Conservation (phyloP, 2,113 vertebrate genomes). For the Ibidorhyncha struthersii region DNA sequence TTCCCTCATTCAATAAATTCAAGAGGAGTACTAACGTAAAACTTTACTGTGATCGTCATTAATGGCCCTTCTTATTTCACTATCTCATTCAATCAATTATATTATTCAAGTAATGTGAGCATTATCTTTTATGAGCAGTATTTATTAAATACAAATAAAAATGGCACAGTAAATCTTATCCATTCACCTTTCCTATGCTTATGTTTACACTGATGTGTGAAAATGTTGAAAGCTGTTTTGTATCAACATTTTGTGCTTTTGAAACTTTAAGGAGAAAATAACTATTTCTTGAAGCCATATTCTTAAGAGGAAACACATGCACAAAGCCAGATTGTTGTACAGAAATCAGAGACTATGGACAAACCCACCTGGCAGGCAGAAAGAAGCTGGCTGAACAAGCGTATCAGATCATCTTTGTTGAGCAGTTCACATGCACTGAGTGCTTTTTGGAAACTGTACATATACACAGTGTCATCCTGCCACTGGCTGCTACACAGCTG, state of each 20-base stretch:
- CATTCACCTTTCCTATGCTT: background rate
- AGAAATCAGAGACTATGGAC: background rate
- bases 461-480: background rate
- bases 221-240: background rate
- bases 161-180: background rate
- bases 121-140: constrained; percentile 19
- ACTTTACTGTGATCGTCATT: constrained; percentile 1
- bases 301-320: background rate
- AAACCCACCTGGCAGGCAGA: constrained; percentile 15
- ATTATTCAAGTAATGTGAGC: constrained; percentile 14
- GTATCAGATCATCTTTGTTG: background rate
- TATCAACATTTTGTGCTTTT: background rate
- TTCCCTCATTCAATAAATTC: background rate
- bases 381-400: background rate
- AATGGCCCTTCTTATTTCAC: constrained; percentile 13
- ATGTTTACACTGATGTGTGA: background rate
- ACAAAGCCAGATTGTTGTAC: background rate
- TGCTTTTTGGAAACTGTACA: background rate
- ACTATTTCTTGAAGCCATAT: background rate
- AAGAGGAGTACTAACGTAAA: background rate
- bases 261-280: constrained; percentile 15
- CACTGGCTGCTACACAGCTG: background rate
- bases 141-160: constrained; percentile 54
- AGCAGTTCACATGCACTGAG: background rate
- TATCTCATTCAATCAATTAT: constrained; percentile 25